phyloP scores from a whole-genome alignment of 2,888 invertebrate genomes.

The Eilema griseolum region DNA sequence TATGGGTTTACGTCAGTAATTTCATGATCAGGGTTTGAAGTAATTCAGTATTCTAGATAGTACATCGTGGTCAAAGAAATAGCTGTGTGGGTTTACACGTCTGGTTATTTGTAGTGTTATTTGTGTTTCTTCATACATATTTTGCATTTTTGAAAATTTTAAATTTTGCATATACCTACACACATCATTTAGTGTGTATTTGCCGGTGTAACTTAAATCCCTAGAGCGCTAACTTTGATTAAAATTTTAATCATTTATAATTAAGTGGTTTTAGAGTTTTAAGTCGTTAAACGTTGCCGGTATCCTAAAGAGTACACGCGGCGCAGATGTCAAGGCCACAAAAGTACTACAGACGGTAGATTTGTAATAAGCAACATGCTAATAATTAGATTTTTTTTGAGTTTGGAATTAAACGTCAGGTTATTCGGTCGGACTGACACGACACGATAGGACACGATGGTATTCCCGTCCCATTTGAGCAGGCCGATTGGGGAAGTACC shows the following conservation, averaged over 20 bases:
- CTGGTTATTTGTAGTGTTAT: too few relatives aligned
- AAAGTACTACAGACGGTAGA: constrained; percentile 1
- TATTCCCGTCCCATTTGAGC: too few relatives aligned
- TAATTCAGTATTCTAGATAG: too few relatives aligned
- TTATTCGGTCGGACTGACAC: too few relatives aligned
- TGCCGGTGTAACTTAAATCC: neutral
- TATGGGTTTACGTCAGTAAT: too few relatives aligned
- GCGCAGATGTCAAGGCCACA: neutral
- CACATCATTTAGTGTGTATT: neutral
- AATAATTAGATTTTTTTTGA: neutral
- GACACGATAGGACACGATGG: too few relatives aligned
- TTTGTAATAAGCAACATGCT: neutral
- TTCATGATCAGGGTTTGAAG: too few relatives aligned
- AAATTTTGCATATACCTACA: neutral
- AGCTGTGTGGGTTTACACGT: too few relatives aligned
- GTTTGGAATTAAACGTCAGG: too few relatives aligned
- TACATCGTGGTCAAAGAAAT: too few relatives aligned
- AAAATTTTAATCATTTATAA: neutral
- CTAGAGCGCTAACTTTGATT: constrained; percentile 4
- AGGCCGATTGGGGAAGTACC: too few relatives aligned
- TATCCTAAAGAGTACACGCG: neutral
- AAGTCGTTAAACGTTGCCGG: constrained; percentile 1
- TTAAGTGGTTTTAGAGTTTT: neutral
- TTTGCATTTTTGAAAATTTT: neutral
- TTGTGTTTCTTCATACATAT: too few relatives aligned